Conservation (phyloP, 1,140 invertebrate genomes). For the Drosophila prosaltans region DNA sequence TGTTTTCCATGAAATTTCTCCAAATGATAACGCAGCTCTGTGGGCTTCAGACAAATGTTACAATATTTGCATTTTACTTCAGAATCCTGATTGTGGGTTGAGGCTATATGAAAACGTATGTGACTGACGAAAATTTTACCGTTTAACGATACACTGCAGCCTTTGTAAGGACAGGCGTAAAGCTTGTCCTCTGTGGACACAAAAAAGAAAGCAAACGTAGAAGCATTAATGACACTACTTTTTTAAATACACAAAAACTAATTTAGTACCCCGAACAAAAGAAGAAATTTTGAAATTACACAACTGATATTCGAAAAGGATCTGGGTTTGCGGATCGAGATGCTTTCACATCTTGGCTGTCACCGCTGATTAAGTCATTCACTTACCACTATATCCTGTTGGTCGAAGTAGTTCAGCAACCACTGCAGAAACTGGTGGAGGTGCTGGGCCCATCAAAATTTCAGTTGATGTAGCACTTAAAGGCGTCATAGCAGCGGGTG, state of each 20-base stretch:
- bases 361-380: neutral
- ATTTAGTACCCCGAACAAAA: too few species aligned
- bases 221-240: too few species aligned
- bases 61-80: conserved; percentile 50
- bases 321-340: too few species aligned
- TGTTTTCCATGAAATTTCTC: conserved; percentile 41
- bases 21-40: conserved; percentile 35
- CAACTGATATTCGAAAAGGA: too few species aligned
- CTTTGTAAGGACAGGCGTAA: conserved; percentile 47
- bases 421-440: neutral
- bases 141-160: conserved; percentile 34
- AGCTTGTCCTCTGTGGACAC: conserved; percentile 33
- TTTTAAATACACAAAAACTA: too few species aligned
- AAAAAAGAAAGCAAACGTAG: neutral
- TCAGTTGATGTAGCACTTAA: neutral
- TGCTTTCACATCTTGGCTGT: too few species aligned
- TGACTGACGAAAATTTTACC: conserved; percentile 48
- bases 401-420: conserved; percentile 22
- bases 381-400: conserved; percentile 51
- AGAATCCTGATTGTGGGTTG: conserved; percentile 6
- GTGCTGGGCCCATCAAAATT: neutral
- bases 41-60: neutral
- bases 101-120: conserved; percentile 47
- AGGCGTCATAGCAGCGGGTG: too few species aligned
- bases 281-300: too few species aligned